Percentiles rank a stretch among this genome's conserved stretches.
phyloP scores from a whole-genome alignment of 1,140 invertebrate genomes.

The Cydia fagiglandana region DNA sequence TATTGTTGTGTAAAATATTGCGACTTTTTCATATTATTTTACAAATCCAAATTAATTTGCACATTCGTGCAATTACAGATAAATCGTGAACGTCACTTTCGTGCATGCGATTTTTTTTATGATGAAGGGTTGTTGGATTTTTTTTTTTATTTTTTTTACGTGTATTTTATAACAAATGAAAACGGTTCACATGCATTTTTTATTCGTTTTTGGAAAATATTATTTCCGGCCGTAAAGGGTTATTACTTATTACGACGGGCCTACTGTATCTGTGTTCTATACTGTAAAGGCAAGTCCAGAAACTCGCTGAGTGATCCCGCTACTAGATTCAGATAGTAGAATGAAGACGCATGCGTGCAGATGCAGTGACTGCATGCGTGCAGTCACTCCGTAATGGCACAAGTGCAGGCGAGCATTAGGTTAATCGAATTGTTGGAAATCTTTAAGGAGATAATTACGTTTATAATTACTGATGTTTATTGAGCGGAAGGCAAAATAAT shows the following conservation, averaged over 20 bases:
- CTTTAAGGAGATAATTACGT: not conserved
- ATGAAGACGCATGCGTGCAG: slow-evolving; percentile 25
- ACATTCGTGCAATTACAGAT: no score
- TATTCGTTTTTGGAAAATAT: no score
- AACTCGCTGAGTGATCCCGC: slow-evolving; percentile 5
- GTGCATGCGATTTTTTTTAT: no score
- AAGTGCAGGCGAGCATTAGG: slow-evolving; percentile 8
- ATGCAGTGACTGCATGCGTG: slow-evolving; percentile 10
- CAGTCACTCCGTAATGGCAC: slow-evolving; percentile 22
- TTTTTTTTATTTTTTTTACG: no score
- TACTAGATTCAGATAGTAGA: slow-evolving; percentile 27
- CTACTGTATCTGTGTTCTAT: slow-evolving; percentile 1
- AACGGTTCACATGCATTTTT: no score
- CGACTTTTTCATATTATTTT: no score
- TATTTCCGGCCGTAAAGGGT: no score
- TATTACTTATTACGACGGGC: not conserved
- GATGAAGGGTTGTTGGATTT: no score
- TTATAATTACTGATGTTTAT: not conserved
- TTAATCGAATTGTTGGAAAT: slow-evolving; percentile 21
- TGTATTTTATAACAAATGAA: no score
- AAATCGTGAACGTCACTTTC: no score
- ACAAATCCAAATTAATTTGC: no score
- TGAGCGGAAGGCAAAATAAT: not conserved
- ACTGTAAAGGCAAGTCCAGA: not conserved
- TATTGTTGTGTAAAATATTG: no score